These are phyloP conservation scores for human (Homo sapiens) DNA, from an alignment of 2,113 vertebrate species.

Conservation along the genomic window DNA sequence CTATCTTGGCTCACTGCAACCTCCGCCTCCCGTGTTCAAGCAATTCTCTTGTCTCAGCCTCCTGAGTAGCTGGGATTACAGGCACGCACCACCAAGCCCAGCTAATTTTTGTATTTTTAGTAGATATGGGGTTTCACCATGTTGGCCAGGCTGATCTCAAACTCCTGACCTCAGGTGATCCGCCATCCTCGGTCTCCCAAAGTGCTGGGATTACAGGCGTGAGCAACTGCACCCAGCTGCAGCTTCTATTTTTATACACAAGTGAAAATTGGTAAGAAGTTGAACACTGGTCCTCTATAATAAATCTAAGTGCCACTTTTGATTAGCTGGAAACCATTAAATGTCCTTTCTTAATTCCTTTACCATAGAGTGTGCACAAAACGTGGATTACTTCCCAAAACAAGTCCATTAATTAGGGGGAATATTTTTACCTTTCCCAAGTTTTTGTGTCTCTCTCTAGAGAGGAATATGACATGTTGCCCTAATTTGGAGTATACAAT, in stretches of 20 bases:
- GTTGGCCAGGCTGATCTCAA: no score
- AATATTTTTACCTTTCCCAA: background rate
- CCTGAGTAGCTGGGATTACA: no score
- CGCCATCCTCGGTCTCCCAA: no score
- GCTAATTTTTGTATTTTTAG: no score
- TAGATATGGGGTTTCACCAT: no score
- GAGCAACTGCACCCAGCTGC: no score
- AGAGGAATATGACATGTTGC: background rate
- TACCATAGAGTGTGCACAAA: background rate
- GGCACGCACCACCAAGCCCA: accelerated
- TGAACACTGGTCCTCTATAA: background rate
- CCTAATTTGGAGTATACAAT: background rate
- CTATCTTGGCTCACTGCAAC: no score
- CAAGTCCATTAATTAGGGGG: background rate
- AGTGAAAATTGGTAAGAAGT: background rate
- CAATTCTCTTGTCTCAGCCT: no score
- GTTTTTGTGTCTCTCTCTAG: background rate
- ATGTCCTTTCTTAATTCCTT: background rate
- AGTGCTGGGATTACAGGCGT: no score
- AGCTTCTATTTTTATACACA: background rate
- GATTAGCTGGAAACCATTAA: background rate
- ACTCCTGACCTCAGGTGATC: no score
- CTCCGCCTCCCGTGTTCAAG: no score
- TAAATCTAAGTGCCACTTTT: background rate
- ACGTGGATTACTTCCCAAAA: background rate